Conservation (phyloP, 2,888 invertebrate genomes). For the Hyposoter dolosus region DNA sequence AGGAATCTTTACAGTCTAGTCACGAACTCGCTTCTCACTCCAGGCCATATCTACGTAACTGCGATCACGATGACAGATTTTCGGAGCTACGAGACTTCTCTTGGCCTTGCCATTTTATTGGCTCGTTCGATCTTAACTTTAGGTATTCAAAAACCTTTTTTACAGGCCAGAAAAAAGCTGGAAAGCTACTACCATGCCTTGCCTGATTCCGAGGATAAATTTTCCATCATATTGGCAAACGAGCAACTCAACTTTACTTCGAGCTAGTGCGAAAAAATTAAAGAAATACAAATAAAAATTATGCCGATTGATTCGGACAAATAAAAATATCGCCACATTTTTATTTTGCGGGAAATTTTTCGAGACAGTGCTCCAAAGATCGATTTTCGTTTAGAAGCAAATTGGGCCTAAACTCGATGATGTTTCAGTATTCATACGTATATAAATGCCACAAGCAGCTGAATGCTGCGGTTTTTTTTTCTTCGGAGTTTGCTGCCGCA, state of each 20-base stretch:
- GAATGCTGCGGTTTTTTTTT: constrained; percentile 15
- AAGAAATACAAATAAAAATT: not conserved
- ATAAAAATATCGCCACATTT: too few relatives aligned
- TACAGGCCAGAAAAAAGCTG: not conserved
- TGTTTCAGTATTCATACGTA: constrained; percentile 15
- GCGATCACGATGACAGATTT: constrained; percentile 70
- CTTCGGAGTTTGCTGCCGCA: constrained; percentile 25
- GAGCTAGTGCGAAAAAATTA: not conserved
- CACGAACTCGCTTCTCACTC: constrained; percentile 64
- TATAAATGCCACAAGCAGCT: constrained; percentile 34
- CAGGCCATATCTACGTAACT: constrained; percentile 33
- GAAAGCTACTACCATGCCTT: not conserved
- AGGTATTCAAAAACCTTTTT: constrained; percentile 23
- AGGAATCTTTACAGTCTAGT: constrained; percentile 64
- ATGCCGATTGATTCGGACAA: too few relatives aligned
- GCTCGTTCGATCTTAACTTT: constrained; percentile 45
- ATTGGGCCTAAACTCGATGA: constrained; percentile 44
- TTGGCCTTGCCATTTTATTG: constrained; percentile 65
- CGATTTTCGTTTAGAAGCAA: constrained; percentile 3
- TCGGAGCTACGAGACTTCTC: constrained; percentile 30
- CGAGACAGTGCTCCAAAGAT: constrained; percentile 33
- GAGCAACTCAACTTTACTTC: not conserved
- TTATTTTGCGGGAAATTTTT: not conserved
- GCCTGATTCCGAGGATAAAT: not conserved
- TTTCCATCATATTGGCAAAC: not conserved